Base-by-base conservation (phyloP, 2,797 vertebrate species). In the Octomys mimax region DNA sequence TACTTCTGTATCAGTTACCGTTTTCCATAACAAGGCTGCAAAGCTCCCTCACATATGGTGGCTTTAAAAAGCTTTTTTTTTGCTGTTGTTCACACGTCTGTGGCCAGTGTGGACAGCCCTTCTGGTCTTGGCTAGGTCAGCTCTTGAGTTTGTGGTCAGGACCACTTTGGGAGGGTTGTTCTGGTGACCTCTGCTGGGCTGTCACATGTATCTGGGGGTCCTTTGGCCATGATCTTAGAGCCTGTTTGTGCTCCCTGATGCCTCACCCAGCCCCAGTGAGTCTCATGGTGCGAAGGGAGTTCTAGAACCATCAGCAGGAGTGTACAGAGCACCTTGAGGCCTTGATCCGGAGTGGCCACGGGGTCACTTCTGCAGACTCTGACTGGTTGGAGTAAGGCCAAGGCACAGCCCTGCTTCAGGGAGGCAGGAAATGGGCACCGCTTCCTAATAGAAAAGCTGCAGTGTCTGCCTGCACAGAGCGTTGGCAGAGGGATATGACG, bases 281-380 rank as follows among this genome's bases (percentile, higher is more conserved):
- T 28, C 42, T 77, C 21, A 5, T 5, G n/a, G 80, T 6, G 3
- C 3, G 46, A 57, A 31, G 36, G 33, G 46, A 19, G 52, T 22
- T 39, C 52, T 52, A 64, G 18, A 36, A 26, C 18, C 21, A 28
- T 0, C 1, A n/a, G 11, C 26, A 39, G 5, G 24, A 2, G 26
- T 0, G 12, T 3, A 14, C 14, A 2, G 62, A 49, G 33, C 33
- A 22, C 57, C 49, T 80, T 2, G 64, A 54, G 39, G 24, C 42
- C 14, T 16, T 8, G 33, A 8, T 18, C 3, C 4, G 13, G 9
- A 26, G 2, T 22, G 16, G 10, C n/a, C 33, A 19, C 28, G 3
- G 9, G 13, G 18, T 81, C 64, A 46, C 59, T 52, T 62, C 79
- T 80, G 21, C 28, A 62, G n/a, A n/a, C 14, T 28, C 22, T 16